Conservation (phyloP, 2,797 vertebrate species). For the Erethizon dorsatum region DNA sequence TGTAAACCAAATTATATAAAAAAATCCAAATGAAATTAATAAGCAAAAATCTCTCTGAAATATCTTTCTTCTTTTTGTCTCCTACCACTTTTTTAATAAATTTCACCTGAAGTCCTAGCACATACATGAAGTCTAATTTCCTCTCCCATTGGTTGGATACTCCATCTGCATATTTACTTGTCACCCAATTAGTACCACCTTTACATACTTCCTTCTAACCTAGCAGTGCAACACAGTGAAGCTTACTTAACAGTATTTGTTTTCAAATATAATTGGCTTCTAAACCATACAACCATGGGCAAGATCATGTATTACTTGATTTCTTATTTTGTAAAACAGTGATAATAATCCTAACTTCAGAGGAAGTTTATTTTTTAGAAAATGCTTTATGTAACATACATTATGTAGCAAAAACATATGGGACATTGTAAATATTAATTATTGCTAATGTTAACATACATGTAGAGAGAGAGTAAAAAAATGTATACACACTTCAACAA, state of each 20-base stretch:
- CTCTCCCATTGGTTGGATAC: background rate
- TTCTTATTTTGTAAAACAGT: background rate
- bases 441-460: background rate
- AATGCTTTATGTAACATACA: background rate
- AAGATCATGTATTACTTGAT: background rate
- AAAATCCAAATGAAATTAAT: background rate
- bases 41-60: background rate
- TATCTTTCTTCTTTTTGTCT: fast-evolving
- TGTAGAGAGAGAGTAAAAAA: background rate
- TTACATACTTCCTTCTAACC: too few species aligned
- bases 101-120: background rate
- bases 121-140: background rate
- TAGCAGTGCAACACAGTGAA: fast-evolving
- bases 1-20: background rate
- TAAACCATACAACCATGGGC: background rate
- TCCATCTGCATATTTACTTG: background rate
- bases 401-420: background rate
- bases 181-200: background rate
- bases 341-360: background rate
- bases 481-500: background rate
- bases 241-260: background rate
- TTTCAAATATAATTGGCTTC: background rate
- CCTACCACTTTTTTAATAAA: background rate
- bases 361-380: background rate
- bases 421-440: background rate